These are phyloP conservation scores for Lycopodina hypogea DNA, from an alignment of 37 sponge, comb jelly and placozoan species.

Conservation along the genomic window DNA sequence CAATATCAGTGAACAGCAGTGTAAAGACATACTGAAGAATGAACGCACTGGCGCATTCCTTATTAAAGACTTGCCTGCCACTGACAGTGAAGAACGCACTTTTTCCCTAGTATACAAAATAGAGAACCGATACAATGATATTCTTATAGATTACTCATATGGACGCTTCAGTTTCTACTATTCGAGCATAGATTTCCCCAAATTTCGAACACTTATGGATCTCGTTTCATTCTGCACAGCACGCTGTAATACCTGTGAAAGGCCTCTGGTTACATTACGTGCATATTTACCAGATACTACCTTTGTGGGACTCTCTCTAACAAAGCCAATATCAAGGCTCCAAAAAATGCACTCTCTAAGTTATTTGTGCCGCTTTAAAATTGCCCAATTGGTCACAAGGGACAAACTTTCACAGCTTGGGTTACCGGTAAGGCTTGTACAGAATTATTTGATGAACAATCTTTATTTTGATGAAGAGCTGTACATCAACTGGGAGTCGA, in stretches of 20 bases:
- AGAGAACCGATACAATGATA: slow-evolving; percentile 41
- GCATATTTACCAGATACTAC: slow-evolving; percentile 30
- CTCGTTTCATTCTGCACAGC: slow-evolving; percentile 40
- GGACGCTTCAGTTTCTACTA: slow-evolving; percentile 62
- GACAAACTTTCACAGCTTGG: slow-evolving; percentile 42
- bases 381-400: slow-evolving; percentile 29
- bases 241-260: slow-evolving; percentile 22
- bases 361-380: slow-evolving; percentile 30
- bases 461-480: slow-evolving; percentile 53
- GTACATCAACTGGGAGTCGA: no score
- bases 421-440: slow-evolving; percentile 35
- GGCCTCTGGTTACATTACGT: slow-evolving; percentile 49
- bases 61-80: slow-evolving; percentile 49
- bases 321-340: slow-evolving; percentile 49
- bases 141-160: slow-evolving; percentile 68
- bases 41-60: slow-evolving; percentile 74
- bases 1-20: slow-evolving; percentile 45
- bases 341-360: slow-evolving; percentile 42
- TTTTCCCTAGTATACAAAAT: slow-evolving; percentile 73
- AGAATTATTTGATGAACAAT: slow-evolving; percentile 36
- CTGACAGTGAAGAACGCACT: slow-evolving; percentile 9
- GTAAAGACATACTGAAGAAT: slow-evolving; percentile 49
- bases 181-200: slow-evolving; percentile 46
- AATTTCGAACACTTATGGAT: slow-evolving; percentile 50
- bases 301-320: slow-evolving; percentile 46